Evolutionary conservation across 2,113 vertebrate genomes (phyloP), one percentile per base, ranked within the genome.

Genomic region (Castor canadensis): DNA sequence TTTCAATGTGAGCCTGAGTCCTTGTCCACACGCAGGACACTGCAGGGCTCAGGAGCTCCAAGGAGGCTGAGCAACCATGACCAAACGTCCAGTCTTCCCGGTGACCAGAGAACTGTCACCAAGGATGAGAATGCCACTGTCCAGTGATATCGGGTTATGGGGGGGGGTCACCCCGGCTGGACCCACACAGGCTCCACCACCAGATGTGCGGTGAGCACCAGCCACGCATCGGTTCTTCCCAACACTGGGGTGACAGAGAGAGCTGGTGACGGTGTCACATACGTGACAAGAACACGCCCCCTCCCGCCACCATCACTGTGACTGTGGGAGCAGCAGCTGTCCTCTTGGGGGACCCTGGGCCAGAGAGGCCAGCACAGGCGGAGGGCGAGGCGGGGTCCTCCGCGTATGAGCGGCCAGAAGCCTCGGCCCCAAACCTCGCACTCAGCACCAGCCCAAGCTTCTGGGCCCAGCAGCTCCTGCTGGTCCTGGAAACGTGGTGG

Each of bases 401-500:
- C 16, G 16, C 22, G 56, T 26, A 28, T 30, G 28, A 28, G 66
- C 11, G 13, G 12, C 15, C 32, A 67, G 66, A 35, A 67, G 32
- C 66, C 66, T 67, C 66, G n/a, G 66, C 32, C 66, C 66, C 17
- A 15, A 35, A 67, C 35, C 15, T 19, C n/a, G n/a, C n/a, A n/a
- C n/a, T n/a, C n/a, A n/a, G n/a, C n/a, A n/a, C n/a, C n/a, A n/a
- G n/a, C n/a, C n/a, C n/a, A n/a, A n/a, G n/a, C n/a, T n/a, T n/a
- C n/a, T n/a, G n/a, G n/a, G n/a, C n/a, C n/a, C n/a, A n/a, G n/a
- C n/a, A n/a, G n/a, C n/a, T n/a, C n/a, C n/a, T n/a, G 3, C 45
- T 40, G 35, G 9, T 73, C 3, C 0, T 4, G 0, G 45, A 40
- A 64, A 26, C 58, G 40, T 3, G 16, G n/a, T 54, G 26, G 43